Conservation (phyloP, 1,140 invertebrate species). For the Phortica variegata region DNA sequence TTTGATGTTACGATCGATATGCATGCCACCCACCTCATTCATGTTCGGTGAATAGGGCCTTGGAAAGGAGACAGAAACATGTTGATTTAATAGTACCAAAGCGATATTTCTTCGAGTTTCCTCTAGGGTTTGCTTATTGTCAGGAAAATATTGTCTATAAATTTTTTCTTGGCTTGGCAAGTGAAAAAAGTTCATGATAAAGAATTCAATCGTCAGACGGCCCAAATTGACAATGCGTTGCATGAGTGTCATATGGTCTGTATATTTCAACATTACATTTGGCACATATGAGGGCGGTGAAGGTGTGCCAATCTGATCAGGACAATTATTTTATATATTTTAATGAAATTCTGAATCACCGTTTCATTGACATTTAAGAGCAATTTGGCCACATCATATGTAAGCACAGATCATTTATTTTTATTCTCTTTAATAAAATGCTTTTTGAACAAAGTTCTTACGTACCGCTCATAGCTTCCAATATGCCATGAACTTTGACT, state of each 20-base stretch:
- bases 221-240: slow-evolving; percentile 50
- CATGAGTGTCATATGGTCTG: slow-evolving; percentile 49
- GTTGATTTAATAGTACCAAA: slow-evolving; percentile 60
- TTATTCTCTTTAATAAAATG: too few relatives aligned
- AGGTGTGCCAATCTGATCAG: slow-evolving; percentile 31
- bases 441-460: too few relatives aligned
- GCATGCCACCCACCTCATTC: slow-evolving; percentile 62
- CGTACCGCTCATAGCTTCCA: too few relatives aligned
- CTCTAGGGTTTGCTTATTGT: slow-evolving; percentile 12
- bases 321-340: too few relatives aligned
- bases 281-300: slow-evolving; percentile 38
- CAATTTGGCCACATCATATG: too few relatives aligned
- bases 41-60: slow-evolving; percentile 58
- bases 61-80: slow-evolving; percentile 58
- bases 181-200: slow-evolving; percentile 7
- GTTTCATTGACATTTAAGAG: too few relatives aligned
- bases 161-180: slow-evolving; percentile 37
- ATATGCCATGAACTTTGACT: too few relatives aligned
- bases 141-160: slow-evolving; percentile 40
- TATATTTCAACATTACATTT: slow-evolving; percentile 26
- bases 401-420: too few relatives aligned
- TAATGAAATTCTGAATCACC: too few relatives aligned
- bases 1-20: slow-evolving; percentile 41
- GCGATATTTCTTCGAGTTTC: slow-evolving; percentile 47
- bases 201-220: slow-evolving; percentile 5